A percentile compares a stretch with the other conserved stretches of the same genome.
These are phyloP conservation scores for Drosophila tristis DNA, from an alignment of 1,140 invertebrate species.

Conservation along the genomic window DNA sequence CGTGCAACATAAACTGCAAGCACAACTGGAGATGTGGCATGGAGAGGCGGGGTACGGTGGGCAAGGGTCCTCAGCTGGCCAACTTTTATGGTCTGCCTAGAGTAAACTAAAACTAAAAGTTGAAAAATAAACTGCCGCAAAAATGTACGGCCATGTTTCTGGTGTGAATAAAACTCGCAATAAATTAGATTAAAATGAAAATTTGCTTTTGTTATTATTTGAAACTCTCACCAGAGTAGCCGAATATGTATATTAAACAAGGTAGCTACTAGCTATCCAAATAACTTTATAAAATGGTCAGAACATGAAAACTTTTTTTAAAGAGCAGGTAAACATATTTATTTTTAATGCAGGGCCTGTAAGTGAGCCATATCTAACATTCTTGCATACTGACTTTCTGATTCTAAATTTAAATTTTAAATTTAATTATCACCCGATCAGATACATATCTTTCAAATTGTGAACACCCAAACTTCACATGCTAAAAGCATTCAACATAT, in stretches of 20 bases:
- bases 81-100: conserved; percentile 31
- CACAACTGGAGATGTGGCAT: neutral
- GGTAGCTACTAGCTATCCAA: too few relatives aligned
- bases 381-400: neutral
- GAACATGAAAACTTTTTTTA: neutral
- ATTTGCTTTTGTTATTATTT: conserved; percentile 9
- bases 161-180: conserved; percentile 33
- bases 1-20: conserved; percentile 35
- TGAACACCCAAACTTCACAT: too few relatives aligned
- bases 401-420: neutral
- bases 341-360: too few relatives aligned
- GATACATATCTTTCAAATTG: too few relatives aligned
- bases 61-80: too few relatives aligned
- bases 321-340: too few relatives aligned
- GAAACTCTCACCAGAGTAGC: conserved; percentile 15
- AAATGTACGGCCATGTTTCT: conserved; percentile 20
- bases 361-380: neutral
- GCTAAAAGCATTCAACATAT: too few relatives aligned
- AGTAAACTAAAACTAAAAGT: conserved; percentile 37
- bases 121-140: conserved; percentile 40
- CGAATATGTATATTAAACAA: neutral
- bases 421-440: too few relatives aligned
- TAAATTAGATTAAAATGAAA: conserved; percentile 49
- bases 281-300: too few relatives aligned
- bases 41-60: too few relatives aligned